Evolutionary conservation across 1,140 invertebrate species (phyloP), one percentile per base, ranked within the genome.

Genomic region (Psilanteris sp.): DNA sequence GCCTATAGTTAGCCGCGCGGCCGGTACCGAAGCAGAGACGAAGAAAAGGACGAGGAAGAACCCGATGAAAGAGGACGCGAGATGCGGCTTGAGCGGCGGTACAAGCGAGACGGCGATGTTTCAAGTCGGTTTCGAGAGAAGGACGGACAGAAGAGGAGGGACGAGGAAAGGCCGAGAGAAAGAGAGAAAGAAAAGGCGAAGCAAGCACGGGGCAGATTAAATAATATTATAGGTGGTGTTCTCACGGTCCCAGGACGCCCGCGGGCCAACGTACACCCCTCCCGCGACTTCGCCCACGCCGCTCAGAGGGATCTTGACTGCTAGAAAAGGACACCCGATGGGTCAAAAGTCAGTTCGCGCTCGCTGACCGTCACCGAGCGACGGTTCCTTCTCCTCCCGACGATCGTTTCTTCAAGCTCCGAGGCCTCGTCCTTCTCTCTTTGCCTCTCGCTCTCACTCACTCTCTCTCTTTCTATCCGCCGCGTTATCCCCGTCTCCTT

Each of bases 161-260:
- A 44, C 14, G 1, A 11, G 26, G 66, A 31, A 50, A 32, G 29
- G 7, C 7, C 26, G 43, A 52, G 43, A 52, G 43, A 36, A 29
- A 54, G 7, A 29, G 46, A 62, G 44, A 75, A 20, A 55, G 66
- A 67, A 78, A 78, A 76, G 48, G 61, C 70, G 64, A 77, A 78
- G 59, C 73, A 48, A 7, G 10, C 80, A 67, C 74, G 78, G 43
- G 79, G 79, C 85, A 87, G 86, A 88, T 84, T 87, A 88, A 87
- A 88, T 88, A 88, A 88, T 88, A 88, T 88, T 88, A 87, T 88
- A 88, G 87, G 84, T 87, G 85, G 82, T 88, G 86, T 88, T 88
- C 87, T 88, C 85, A 88, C 87, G 87, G 87, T 88, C 85, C 74
- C 85, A 67, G 84, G 86, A 87, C 84, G 85, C 85, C 87, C 87